These are phyloP conservation scores for Penaeus chinensis DNA, from an alignment of 1,140 invertebrate genomes.

Conservation along the genomic window DNA sequence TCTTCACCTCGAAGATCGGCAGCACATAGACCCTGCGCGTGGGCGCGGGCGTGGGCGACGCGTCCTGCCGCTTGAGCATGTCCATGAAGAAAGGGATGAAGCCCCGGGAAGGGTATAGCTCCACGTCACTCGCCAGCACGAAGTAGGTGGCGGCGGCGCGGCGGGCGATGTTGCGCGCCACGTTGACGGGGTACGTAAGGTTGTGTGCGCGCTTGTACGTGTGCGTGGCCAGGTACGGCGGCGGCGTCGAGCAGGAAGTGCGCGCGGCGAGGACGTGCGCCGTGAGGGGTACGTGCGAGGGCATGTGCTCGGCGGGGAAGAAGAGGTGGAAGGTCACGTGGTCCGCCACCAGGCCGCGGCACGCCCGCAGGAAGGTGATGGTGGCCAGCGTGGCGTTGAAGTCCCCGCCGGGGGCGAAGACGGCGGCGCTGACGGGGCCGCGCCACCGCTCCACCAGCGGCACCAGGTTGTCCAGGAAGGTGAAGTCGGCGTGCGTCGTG, in stretches of 20 bases:
- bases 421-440: slow-evolving; percentile 80
- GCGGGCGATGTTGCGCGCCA: slow-evolving; percentile 86
- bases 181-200: slow-evolving; percentile 88
- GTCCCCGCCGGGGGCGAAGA: slow-evolving; percentile 82
- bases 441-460: slow-evolving; percentile 72
- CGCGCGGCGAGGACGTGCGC: slow-evolving; percentile 42
- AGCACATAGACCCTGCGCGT: slow-evolving; percentile 83
- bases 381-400: slow-evolving; percentile 76
- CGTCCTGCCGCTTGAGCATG: slow-evolving; percentile 61
- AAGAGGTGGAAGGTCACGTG: slow-evolving; percentile 65
- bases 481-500: slow-evolving; percentile 91
- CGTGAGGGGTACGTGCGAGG: slow-evolving; percentile 51
- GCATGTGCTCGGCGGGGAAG: slow-evolving; percentile 63
- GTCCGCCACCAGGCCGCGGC: slow-evolving; percentile 57
- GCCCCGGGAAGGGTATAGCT: slow-evolving; percentile 78
- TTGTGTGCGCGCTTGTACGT: slow-evolving; percentile 81
- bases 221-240: slow-evolving; percentile 69
- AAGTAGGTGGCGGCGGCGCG: slow-evolving; percentile 85
- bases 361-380: slow-evolving; percentile 73
- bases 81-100: slow-evolving; percentile 63
- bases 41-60: slow-evolving; percentile 43
- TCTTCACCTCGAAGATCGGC: slow-evolving; percentile 85
- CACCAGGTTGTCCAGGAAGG: slow-evolving; percentile 89
- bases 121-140: slow-evolving; percentile 88
- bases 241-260: slow-evolving; percentile 54